Evolutionary conservation across 2,888 invertebrate species (phyloP).

Genomic region (Trichacis sp.): DNA sequence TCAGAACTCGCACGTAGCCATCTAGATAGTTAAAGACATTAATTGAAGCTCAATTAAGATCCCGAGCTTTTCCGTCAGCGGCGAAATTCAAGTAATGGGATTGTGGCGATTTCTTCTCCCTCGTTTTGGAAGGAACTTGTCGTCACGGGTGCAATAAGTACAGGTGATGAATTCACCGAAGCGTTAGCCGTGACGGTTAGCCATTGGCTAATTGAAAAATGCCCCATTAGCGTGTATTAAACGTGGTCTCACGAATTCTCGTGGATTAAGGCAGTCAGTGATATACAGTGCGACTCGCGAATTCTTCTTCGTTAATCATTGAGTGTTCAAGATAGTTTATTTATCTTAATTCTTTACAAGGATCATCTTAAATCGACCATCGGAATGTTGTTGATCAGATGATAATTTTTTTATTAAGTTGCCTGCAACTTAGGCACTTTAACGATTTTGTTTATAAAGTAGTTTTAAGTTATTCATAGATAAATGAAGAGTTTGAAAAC

Average conservation of each 20-base stretch:
- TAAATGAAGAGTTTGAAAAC: no score
- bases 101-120: conserved; percentile 25
- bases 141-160: conserved; percentile 30
- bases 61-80: conserved; percentile 19
- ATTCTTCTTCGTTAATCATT: no score
- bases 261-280: no score
- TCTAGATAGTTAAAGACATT: conserved; percentile 1
- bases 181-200: conserved; percentile 32
- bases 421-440: no score
- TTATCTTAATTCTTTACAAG: no score
- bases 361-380: no score
- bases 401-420: no score
- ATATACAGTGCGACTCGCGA: no score
- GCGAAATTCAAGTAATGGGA: conserved; percentile 35
- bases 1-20: background rate
- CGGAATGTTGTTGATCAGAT: no score
- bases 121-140: conserved; percentile 29
- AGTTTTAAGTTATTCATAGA: no score
- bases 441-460: no score
- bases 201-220: conserved; percentile 39
- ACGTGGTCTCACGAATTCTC: conserved; percentile 19
- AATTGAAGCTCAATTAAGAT: background rate
- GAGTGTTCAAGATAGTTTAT: no score
- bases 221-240: conserved; percentile 37
- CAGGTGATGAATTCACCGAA: conserved; percentile 28